Evolutionary conservation across 2,888 invertebrate species (phyloP), one percentile per base, ranked within the genome.

Genomic region (Drosophila antonietae): DNA sequence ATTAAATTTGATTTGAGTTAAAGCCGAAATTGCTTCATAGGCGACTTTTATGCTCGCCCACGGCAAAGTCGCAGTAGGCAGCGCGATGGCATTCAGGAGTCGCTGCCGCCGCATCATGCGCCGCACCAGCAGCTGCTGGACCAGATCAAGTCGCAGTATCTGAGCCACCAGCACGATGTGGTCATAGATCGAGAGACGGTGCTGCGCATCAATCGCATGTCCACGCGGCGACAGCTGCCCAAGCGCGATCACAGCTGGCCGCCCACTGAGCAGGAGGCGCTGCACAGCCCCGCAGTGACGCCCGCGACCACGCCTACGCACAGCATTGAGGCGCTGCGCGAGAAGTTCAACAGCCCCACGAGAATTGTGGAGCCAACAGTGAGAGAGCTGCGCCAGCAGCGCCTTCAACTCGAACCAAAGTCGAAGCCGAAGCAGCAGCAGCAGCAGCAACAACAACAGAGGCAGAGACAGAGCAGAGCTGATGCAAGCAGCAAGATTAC

Each of bases 161-260:
- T 86, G 59, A 90, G 82, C 66, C 90, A 91, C 62, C 92, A 92
- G 71, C 88, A 89, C 68, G 90, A 91, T 49, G 78, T 92, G 51
- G 88, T 88, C 73, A 89, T 93, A 52, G 93, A 93, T 81, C 88
- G 93, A 76, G 92, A 92, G 68, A 92, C 92, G 12, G 93, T 93
- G 68, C 75, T 93, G 67, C 92, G 91, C 81, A 93, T 93, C 79
- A 93, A 93, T 83, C 92, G 93, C 3, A 71, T 91, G 68, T 90
- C 92, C 68, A 90, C 91, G 69, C 91, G 91, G 35, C 81, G 90
- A 8, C 85, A 87, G 72, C 74, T 91, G 35, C 88, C 90, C 62
- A 90, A 88, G 76, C 90, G 92, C 35, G 92, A 93, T 75, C 89
- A 91, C 80, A 92, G 92, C 73, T 92, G 92, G 92, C 92, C 92